Evolutionary conservation across 1,140 invertebrate genomes (phyloP), one percentile per base, ranked within the genome.

Genomic region (Amphibalanus amphitrite): DNA sequence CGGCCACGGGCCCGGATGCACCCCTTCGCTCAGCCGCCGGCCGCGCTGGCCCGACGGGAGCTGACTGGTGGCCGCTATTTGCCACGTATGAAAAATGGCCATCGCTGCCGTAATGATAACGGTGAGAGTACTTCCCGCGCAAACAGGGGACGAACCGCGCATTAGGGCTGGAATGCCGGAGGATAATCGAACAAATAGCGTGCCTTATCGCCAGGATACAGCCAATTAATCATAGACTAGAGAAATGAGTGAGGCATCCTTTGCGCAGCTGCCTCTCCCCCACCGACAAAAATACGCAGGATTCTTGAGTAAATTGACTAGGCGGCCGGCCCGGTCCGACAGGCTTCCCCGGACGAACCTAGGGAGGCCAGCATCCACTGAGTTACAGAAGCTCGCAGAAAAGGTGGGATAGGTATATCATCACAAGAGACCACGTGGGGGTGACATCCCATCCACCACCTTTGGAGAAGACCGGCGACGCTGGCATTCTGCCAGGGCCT

Each of bases 361-460:
- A 20, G 6, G 10, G 47, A 8, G 10, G 47, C 10, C 47, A 20
- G 13, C 6, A 23, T 20, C 17, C 6, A 59, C 47, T 59, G 47
- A 59, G 47, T 59, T 59, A 59, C 23, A 20, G 17, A 3, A 20
- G 47, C 47, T 20, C 47, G 17, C 47, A 59, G 47, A 59, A 59
- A 59, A 59, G 47, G 47, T 59, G 47, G 47, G 47, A 59, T 59
- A n/a, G n/a, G n/a, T n/a, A 59, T 59, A 59, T 59, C 47, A 59
- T 59, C 47, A 59, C 6, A 23, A 59, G 47, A 59, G 47, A 59
- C 47, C 47, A 59, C 47, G 47, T 59, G 47, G 47, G 47, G 47
- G 47, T 59, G 47, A 59, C 47, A 59, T 59, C 47, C 23, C 47
- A 59, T 59, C 20, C 6, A 17, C 47, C 47, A 59, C 47, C 47